A percentile compares a stretch with the other conserved stretches of the same genome.
phyloP scores from a whole-genome alignment of 2,113 vertebrate genomes.

The Fulmarus glacialis region DNA sequence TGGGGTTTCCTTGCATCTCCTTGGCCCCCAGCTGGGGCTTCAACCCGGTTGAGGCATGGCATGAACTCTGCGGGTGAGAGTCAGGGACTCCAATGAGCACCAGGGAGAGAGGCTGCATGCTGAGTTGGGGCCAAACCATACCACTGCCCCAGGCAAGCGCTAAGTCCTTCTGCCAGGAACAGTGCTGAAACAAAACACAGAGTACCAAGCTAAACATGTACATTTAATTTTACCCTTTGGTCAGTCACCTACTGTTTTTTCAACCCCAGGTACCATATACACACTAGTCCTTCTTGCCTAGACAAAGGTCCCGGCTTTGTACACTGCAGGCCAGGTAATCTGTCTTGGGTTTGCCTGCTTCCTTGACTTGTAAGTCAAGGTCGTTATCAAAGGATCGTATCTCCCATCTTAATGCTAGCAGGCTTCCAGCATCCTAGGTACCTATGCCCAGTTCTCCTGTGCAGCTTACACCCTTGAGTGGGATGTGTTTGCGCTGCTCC shows the following conservation, averaged over 20 bases:
- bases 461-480: neutral
- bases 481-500: neutral
- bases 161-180: neutral
- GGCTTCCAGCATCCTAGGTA: neutral
- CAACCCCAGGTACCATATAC: neutral
- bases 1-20: neutral
- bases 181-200: neutral
- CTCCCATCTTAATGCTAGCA: neutral
- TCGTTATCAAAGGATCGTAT: neutral
- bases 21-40: neutral
- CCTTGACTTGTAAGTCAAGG: neutral
- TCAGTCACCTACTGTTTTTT: neutral
- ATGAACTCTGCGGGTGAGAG: neutral
- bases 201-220: neutral
- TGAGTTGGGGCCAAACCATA: fast-evolving
- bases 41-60: fast-evolving
- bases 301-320: neutral
- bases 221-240: neutral
- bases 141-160: neutral
- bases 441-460: neutral
- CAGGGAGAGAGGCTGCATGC: neutral
- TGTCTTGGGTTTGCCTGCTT: neutral
- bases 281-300: neutral
- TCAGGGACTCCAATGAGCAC: neutral
- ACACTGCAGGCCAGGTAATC: too few relatives aligned